A percentile compares a stretch with the other conserved stretches of the same genome.
phyloP scores from a whole-genome alignment of 2,888 invertebrate genomes.

The Tetheella fluctuosa region DNA sequence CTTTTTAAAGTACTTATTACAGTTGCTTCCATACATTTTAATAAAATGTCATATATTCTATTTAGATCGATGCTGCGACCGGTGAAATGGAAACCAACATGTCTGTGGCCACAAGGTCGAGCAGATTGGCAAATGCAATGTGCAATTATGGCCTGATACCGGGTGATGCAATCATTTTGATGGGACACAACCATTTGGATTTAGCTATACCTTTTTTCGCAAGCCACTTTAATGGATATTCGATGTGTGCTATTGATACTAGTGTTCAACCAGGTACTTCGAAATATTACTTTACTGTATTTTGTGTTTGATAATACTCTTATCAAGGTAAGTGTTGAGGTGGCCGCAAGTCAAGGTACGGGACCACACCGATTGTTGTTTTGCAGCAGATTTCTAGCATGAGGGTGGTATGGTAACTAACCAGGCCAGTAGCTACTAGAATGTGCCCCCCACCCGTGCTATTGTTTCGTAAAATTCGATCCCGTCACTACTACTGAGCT shows the following conservation, averaged over 20 bases:
- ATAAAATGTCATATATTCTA: slow-evolving; percentile 10
- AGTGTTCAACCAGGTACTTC: slow-evolving; percentile 38
- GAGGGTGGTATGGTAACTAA: no score
- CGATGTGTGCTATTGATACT: slow-evolving; percentile 51
- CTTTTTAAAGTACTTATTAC: no score
- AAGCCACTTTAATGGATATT: slow-evolving; percentile 48
- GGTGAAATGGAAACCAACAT: slow-evolving; percentile 45
- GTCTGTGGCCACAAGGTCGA: slow-evolving; percentile 48
- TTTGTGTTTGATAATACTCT: no score
- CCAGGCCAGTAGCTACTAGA: no score
- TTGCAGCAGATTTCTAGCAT: no score
- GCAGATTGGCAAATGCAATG: slow-evolving; percentile 52
- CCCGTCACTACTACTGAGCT: no score
- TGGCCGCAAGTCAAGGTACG: no score
- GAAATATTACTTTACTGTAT: no score
- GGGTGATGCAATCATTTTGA: slow-evolving; percentile 50
- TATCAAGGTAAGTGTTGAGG: no score
- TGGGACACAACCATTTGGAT: slow-evolving; percentile 54
- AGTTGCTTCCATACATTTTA: neutral
- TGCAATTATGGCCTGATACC: slow-evolving; percentile 43
- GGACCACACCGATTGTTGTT: no score
- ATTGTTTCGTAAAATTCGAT: no score
- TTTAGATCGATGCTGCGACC: slow-evolving; percentile 53
- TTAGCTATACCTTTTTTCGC: slow-evolving; percentile 54
- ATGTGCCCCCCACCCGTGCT: no score